These are phyloP conservation scores for Epinotia ramella DNA, from an alignment of 2,888 invertebrate genomes.

Conservation along the genomic window DNA sequence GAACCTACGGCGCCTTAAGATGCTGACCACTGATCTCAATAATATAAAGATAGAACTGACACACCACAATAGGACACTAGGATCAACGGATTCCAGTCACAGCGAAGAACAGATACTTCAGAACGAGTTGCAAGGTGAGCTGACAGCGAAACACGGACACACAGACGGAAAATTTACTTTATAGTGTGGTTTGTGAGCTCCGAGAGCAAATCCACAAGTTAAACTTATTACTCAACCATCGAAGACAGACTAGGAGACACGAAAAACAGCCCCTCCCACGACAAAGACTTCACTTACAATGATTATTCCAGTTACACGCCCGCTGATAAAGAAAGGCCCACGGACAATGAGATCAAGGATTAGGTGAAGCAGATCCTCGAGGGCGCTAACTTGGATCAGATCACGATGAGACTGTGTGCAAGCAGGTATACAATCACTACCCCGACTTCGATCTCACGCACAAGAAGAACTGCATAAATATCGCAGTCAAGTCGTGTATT, in stretches of 20 bases:
- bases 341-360: no score
- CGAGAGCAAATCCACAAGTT: constrained; percentile 80
- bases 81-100: constrained; percentile 79
- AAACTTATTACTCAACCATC: constrained; percentile 67
- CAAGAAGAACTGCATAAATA: no score
- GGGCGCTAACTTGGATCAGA: no score
- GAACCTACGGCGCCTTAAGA: no score
- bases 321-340: no score
- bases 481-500: constrained; percentile 69
- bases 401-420: no score
- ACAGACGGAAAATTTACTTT: constrained; percentile 93
- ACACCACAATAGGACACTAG: constrained; percentile 74
- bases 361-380: no score
- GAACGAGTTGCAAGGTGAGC: constrained; percentile 78
- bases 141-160: constrained; percentile 78
- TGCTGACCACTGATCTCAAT: constrained; percentile 72
- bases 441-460: no score
- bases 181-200: constrained; percentile 73
- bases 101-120: no score
- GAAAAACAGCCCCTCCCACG: constrained; percentile 78
- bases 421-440: no score
- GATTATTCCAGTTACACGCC: constrained; percentile 21
- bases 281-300: constrained; percentile 55
- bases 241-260: constrained; percentile 67
- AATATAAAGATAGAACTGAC: constrained; percentile 73